Evolutionary conservation across 2,797 vertebrate species (phyloP).

Genomic region (Scolopax bukidnonensis): DNA sequence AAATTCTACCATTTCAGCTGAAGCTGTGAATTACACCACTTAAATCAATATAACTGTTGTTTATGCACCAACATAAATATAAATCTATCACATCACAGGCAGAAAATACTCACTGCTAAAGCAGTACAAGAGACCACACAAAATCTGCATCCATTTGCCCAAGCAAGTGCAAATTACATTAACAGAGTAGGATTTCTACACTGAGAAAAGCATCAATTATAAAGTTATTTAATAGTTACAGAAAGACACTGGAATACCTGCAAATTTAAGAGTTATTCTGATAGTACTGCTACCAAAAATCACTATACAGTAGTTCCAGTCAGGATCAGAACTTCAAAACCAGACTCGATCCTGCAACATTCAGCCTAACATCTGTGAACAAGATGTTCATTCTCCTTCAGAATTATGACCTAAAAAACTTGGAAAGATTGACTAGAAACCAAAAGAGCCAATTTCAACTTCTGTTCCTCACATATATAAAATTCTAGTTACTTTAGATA

Average conservation of each 20-base stretch:
- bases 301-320: neutral
- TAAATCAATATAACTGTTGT: neutral
- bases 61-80: neutral
- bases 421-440: neutral
- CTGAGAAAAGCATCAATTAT: neutral
- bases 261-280: neutral
- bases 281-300: neutral
- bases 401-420: neutral
- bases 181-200: neutral
- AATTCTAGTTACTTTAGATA: neutral
- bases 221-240: neutral
- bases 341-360: neutral
- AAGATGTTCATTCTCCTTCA: neutral
- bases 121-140: neutral
- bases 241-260: neutral
- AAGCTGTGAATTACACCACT: conserved; percentile 4
- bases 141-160: neutral
- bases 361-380: neutral
- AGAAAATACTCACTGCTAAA: neutral
- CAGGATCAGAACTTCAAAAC: neutral
- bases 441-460: neutral
- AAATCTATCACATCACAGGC: neutral
- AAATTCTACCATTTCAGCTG: neutral
- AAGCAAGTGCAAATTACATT: neutral
- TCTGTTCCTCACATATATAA: neutral